These are phyloP conservation scores for Drosophila bipectinata DNA, from an alignment of 1,140 invertebrate species.

Conservation along the genomic window DNA sequence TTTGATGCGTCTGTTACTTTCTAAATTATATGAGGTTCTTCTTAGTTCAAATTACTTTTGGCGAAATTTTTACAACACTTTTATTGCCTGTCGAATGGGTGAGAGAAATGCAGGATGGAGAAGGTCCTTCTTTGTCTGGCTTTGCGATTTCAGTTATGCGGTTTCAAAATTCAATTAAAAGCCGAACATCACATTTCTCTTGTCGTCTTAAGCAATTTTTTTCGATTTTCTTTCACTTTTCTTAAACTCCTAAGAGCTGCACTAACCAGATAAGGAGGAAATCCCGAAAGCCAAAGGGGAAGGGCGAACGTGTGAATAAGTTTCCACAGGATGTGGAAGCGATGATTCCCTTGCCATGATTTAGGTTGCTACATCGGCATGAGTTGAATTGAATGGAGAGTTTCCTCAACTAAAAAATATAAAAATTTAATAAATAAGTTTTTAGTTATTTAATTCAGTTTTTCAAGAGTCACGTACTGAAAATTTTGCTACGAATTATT, in stretches of 20 bases:
- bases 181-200: constrained; percentile 70
- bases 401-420: background rate
- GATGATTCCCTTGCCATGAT: background rate
- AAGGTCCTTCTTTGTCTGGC: constrained; percentile 71
- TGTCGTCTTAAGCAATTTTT: constrained; percentile 28
- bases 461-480: constrained; percentile 61
- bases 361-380: background rate
- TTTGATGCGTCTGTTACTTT: background rate
- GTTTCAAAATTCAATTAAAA: constrained; percentile 81
- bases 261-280: constrained; percentile 31
- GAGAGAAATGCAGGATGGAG: constrained; percentile 11
- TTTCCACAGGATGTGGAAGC: constrained; percentile 17
- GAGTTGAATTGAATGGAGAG: background rate
- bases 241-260: constrained; percentile 23
- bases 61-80: constrained; percentile 71
- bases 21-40: constrained; percentile 2
- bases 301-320: constrained; percentile 16
- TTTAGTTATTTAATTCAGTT: background rate
- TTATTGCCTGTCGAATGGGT: constrained; percentile 75
- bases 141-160: constrained; percentile 80
- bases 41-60: constrained; percentile 65
- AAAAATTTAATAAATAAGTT: background rate
- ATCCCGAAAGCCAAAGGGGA: constrained; percentile 26
- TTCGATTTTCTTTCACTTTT: background rate
- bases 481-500: constrained; percentile 74